A percentile compares a stretch with the other conserved stretches of the same genome.
phyloP scores from a whole-genome alignment of 2,797 vertebrate species.

The Cichlasoma orientale region DNA sequence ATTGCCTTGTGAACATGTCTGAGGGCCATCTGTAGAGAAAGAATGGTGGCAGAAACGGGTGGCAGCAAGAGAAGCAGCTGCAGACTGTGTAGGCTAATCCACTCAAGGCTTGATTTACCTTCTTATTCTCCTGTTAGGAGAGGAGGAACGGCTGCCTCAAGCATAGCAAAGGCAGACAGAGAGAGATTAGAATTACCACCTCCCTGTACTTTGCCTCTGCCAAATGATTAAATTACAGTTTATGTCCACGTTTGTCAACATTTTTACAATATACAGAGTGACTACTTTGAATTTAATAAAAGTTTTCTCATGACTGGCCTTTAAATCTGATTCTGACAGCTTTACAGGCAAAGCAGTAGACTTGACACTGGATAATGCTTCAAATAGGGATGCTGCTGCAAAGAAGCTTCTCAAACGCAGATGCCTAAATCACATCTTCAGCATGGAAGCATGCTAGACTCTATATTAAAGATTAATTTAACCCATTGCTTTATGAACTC shows the following conservation, averaged over 20 bases:
- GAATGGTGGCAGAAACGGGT: constrained; percentile 25
- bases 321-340: not conserved
- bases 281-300: not conserved
- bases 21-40: constrained; percentile 27
- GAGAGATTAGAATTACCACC: not conserved
- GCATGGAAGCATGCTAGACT: too few species aligned
- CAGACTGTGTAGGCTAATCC: constrained; percentile 15
- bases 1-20: constrained; percentile 38
- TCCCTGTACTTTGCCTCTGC: not conserved
- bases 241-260: too few species aligned
- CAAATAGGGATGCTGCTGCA: not conserved
- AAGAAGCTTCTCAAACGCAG: too few species aligned
- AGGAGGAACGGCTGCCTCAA: not conserved
- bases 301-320: not conserved
- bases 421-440: too few species aligned
- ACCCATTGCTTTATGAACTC: too few species aligned
- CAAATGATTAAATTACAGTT: not conserved
- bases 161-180: not conserved
- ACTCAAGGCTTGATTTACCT: constrained; percentile 35
- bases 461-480: too few species aligned
- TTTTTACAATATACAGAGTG: too few species aligned
- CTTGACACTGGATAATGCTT: not conserved
- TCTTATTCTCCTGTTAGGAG: not conserved
- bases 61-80: constrained; percentile 41
- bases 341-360: not conserved